Evolutionary conservation across 2,797 vertebrate genomes (phyloP).

Genomic region (Xenopus petersii): DNA sequence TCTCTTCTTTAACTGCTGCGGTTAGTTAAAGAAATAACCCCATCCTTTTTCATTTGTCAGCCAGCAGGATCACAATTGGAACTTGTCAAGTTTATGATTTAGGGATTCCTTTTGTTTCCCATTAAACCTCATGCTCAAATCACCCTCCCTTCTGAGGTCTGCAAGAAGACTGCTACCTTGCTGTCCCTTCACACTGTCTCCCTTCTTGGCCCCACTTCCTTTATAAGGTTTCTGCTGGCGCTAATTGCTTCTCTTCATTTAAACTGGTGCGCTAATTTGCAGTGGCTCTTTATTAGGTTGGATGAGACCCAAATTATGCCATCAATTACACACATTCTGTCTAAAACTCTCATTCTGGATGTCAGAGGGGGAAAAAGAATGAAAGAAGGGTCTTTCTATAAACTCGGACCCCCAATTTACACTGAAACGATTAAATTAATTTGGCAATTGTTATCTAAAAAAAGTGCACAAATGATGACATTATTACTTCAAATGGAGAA

Average conservation of each 20-base stretch:
- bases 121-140: slow-evolving; percentile 70
- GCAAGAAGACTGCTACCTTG: slow-evolving; percentile 55
- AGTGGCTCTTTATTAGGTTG: slow-evolving; percentile 62
- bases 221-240: slow-evolving; percentile 61
- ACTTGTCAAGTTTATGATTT: slow-evolving; percentile 75
- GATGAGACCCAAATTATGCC: slow-evolving; percentile 57
- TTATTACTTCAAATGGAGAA: not conserved
- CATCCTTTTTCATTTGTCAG: slow-evolving; percentile 75
- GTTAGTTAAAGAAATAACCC: slow-evolving; percentile 81
- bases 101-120: slow-evolving; percentile 68
- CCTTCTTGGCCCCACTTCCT: slow-evolving; percentile 61
- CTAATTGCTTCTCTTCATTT: slow-evolving; percentile 70
- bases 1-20: slow-evolving; percentile 61
- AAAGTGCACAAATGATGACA: not conserved
- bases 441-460: not conserved
- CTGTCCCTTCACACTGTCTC: slow-evolving; percentile 52
- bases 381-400: slow-evolving; percentile 33
- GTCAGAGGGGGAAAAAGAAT: slow-evolving; percentile 24
- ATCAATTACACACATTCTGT: slow-evolving; percentile 57
- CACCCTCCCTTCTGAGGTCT: slow-evolving; percentile 45
- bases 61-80: slow-evolving; percentile 68
- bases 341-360: slow-evolving; percentile 46
- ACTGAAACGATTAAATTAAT: not conserved
- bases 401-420: slow-evolving; percentile 20
- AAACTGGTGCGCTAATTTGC: slow-evolving; percentile 63